These are phyloP conservation scores for Tachina grossa DNA, from an alignment of 2,888 invertebrate genomes.

Conservation along the genomic window DNA sequence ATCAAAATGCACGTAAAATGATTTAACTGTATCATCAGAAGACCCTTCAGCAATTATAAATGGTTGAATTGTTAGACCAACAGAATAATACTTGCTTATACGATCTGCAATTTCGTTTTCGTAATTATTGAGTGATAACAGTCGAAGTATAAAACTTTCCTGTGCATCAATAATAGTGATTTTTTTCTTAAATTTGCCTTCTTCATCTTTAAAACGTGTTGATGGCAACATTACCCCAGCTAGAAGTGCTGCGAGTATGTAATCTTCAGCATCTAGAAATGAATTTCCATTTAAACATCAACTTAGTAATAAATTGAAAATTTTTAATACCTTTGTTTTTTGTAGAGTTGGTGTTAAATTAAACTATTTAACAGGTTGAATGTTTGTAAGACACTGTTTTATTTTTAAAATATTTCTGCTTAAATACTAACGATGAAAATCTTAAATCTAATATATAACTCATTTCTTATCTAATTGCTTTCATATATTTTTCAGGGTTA, in stretches of 20 bases:
- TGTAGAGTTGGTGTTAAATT: constrained; percentile 2
- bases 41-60: constrained; percentile 67
- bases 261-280: constrained; percentile 49
- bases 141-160: constrained; percentile 66
- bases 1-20: constrained; percentile 68
- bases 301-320: not conserved
- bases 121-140: constrained; percentile 66
- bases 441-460: too few species aligned
- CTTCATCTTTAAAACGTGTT: constrained; percentile 55
- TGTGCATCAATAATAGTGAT: constrained; percentile 69
- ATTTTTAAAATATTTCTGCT: too few species aligned
- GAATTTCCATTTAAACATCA: constrained; percentile 5
- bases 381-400: too few species aligned
- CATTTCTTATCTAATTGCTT: too few species aligned
- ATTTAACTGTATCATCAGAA: constrained; percentile 41
- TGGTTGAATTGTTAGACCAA: constrained; percentile 69
- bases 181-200: constrained; percentile 64
- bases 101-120: constrained; percentile 65
- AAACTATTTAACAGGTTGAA: too few species aligned
- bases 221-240: constrained; percentile 59
- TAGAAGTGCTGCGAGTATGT: constrained; percentile 56
- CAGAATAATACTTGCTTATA: constrained; percentile 65
- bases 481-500: too few species aligned
- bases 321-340: constrained; percentile 30
- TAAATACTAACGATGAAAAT: too few species aligned